Conservation (phyloP, 2,888 invertebrate species). For the Drosophila picticornis region DNA sequence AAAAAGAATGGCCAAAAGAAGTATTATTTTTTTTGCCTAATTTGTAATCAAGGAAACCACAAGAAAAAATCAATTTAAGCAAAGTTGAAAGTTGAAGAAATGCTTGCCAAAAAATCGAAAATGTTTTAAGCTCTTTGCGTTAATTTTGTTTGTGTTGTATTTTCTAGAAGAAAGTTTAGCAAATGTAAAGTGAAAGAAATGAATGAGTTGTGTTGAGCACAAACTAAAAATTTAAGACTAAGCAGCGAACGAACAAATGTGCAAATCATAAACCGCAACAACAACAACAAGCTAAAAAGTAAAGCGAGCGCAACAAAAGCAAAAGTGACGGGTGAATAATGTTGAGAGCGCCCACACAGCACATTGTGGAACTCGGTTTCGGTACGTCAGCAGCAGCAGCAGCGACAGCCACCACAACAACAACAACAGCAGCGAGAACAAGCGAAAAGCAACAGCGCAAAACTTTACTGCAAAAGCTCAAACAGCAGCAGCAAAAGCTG, state of each 20-base stretch:
- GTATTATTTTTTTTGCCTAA: conserved; percentile 17
- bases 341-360: conserved; percentile 86
- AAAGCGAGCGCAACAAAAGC: conserved; percentile 32
- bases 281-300: conserved; percentile 48
- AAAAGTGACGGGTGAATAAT: conserved; percentile 83
- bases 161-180: conserved; percentile 63
- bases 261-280: conserved; percentile 47
- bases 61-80: conserved; percentile 8
- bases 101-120: conserved; percentile 25
- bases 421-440: conserved; percentile 39
- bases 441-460: conserved; percentile 58
- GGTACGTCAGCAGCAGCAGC: conserved; percentile 72
- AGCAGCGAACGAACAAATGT: conserved; percentile 37
- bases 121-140: conserved; percentile 22
- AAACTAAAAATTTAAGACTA: conserved; percentile 36
- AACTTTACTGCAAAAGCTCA: conserved; percentile 64
- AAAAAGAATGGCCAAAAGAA: conserved; percentile 8
- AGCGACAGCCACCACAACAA: conserved; percentile 41
- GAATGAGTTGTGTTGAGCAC: conserved; percentile 50
- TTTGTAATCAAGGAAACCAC: conserved; percentile 5
- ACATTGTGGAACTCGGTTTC: conserved; percentile 85
- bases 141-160: conserved; percentile 39
- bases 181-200: conserved; percentile 38
- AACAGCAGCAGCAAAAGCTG: conserved; percentile 66
- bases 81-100: conserved; percentile 29